Evolutionary conservation across 2,888 invertebrate species (phyloP), one percentile per base, ranked within the genome.

Genomic region (Uropetala carovei): DNA sequence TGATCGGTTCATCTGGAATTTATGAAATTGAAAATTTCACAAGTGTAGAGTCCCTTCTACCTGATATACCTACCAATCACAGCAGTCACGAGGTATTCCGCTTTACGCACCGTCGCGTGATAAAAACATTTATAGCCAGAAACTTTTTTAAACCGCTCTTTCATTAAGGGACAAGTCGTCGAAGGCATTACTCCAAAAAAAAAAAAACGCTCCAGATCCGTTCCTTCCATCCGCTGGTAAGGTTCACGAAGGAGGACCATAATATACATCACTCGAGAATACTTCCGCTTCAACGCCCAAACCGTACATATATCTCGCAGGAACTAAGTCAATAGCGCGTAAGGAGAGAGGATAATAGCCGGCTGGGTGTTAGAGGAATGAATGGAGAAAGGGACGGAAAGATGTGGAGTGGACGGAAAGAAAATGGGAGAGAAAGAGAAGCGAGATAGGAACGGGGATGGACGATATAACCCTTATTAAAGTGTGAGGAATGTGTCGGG

Each of bases 191-290:
- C 11, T 75, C 22, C 75, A 27, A 75, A n/a, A n/a, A n/a, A n/a
- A n/a, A n/a, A n/a, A n/a, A n/a, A 75, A 27, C 75, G 27, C 75
- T 18, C 18, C 5, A 10, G 27, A 75, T 22, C 75, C 75, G 22
- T 75, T 22, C 75, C 22, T 27, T 27, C 22, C 22, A 22, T 22
- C 11, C 22, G 75, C 75, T 75, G 22, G 22, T 22, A 75, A 75
- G 27, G 13, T 13, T 0, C n/a, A 18, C 64, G 22, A 56, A 10
- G 43, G 56, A 43, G 10, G 86, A 4, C 10, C 8, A 83, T 1
- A 56, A 89, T n/a, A 89, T n/a, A 86, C 30, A 60, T 16, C 59
- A 68, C n/a, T n/a, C 16, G 64, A 22, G 85, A 57, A 86, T 86
- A 22, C 22, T 86, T 60, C 60, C 58, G 16, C 86, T 30, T 2